Evolutionary conservation across 2,888 invertebrate genomes (phyloP).

Genomic region (Macrophya annulata): DNA sequence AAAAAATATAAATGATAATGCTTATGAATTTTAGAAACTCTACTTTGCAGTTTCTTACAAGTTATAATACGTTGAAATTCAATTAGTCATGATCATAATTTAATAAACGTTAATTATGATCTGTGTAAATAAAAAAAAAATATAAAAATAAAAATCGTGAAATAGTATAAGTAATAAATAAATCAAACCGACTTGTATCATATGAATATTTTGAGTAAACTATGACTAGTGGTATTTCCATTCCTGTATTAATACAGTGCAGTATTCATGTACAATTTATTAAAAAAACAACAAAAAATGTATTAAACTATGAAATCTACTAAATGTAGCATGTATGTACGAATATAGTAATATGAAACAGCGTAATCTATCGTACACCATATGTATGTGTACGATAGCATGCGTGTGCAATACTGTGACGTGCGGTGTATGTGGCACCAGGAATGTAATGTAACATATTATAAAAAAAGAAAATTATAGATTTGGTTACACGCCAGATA

Average conservation of each 20-base stretch:
- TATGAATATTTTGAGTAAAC: conserved; percentile 18
- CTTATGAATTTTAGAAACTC: background rate
- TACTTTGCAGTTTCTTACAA: background rate
- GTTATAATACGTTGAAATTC: background rate
- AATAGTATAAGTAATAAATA: background rate
- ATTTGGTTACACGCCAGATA: conserved; percentile 69
- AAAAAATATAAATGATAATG: background rate
- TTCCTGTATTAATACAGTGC: conserved; percentile 56
- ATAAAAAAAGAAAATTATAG: conserved; percentile 63
- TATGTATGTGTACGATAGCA: conserved; percentile 69
- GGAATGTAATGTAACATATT: conserved; percentile 72
- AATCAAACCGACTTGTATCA: conserved; percentile 17
- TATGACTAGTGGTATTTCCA: conserved; percentile 52
- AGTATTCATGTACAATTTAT: conserved; percentile 50
- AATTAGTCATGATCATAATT: conserved; percentile 54
- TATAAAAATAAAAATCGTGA: conserved; percentile 6
- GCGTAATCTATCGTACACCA: conserved; percentile 61
- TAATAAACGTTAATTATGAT: conserved; percentile 59
- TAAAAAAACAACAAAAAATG: conserved; percentile 17
- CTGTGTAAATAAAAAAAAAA: conserved; percentile 48
- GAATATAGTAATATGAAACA: conserved; percentile 67
- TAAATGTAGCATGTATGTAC: conserved; percentile 68
- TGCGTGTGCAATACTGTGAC: conserved; percentile 74
- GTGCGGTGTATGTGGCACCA: conserved; percentile 65
- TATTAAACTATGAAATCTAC: conserved; percentile 64